Base-by-base conservation (phyloP, 2,888 invertebrate species). In the Cinara cedri region DNA sequence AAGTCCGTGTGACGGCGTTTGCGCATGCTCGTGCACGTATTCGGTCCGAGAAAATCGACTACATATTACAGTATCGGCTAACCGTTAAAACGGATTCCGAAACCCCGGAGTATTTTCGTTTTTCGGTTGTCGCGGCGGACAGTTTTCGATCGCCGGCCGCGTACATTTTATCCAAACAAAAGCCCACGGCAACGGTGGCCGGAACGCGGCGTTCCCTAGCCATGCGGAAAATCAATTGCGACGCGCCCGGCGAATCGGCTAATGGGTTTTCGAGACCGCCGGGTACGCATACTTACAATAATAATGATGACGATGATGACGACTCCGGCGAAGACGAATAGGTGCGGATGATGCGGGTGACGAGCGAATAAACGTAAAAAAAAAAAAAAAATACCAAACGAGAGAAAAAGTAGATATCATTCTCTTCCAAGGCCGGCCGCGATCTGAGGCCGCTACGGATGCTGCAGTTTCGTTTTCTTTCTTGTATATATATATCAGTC, bases 391-490 rank as follows among this genome's bases (percentile, higher is more conserved):
- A 54, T n/a, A n/a, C 8, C n/a, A 54, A 54, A 42, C 21, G 72
- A 26, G 46, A 62, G 16, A 72, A 62, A 62, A 62, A 62, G 2
- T 14, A 10, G 49, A 60, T 11, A 46, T 72, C 57, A 55, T 76
- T 57, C 44, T 24, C 46, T 4, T 24, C 26, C 76, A 76, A 76
- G 76, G 76, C 34, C 34, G 34, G 34, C 6, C 34, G 34, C 6
- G n/a, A n/a, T n/a, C n/a, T 34, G 34, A 3, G 3, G 34, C 44
- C 74, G 65, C 24, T 62, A 8, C 16, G n/a, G n/a, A 44, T 66
- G 46, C 44, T 66, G 42, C 55, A 19, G 55, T 76, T 55, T 75
- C 68, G 57, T 68, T 76, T 76, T 76, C 68, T 66, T 34, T 34
- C 34, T 34, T 34, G n/a, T 34, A 4, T 13, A 26, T 10, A 62